Conservation (phyloP, 1,140 invertebrate species). For the Glomeris maerens region DNA sequence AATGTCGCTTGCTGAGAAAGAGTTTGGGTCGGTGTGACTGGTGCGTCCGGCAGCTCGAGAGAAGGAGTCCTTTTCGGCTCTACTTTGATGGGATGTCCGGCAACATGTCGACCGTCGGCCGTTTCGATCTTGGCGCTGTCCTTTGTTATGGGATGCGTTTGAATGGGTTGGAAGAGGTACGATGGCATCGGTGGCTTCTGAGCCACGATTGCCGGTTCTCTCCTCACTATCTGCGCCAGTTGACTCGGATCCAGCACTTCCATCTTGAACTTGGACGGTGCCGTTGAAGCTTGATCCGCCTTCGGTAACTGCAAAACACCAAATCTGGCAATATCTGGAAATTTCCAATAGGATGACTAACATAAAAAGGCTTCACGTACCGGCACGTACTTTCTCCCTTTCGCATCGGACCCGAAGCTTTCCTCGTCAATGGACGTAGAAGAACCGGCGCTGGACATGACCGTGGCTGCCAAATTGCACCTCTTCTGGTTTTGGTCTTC, state of each 20-base stretch:
- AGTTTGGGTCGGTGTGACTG: too few relatives aligned
- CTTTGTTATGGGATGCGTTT: constrained; percentile 7
- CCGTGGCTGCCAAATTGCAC: background rate
- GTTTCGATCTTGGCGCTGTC: background rate
- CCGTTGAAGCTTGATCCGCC: background rate
- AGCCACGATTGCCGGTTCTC: constrained; percentile 9
- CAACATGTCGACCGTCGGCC: too few relatives aligned
- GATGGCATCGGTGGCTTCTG: background rate
- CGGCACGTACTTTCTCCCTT: constrained; percentile 39
- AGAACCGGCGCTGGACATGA: background rate
- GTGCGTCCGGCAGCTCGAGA: background rate
- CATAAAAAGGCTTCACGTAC: too few relatives aligned
- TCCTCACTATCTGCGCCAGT: background rate
- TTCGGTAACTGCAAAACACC: too few relatives aligned
- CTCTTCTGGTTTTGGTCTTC: background rate
- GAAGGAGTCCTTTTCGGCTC: constrained; percentile 4
- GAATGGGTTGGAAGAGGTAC: constrained; percentile 12
- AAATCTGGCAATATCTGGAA: background rate
- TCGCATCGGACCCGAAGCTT: constrained; percentile 35
- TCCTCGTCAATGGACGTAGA: constrained; percentile 41
- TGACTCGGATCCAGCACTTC: constrained; percentile 11
- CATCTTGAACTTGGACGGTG: constrained; percentile 1
- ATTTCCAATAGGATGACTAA: too few relatives aligned
- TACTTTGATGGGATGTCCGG: background rate
- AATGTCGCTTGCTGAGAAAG: too few relatives aligned